Evolutionary conservation across 2,888 invertebrate species (phyloP).

Genomic region (Megastigmus dorsalis): DNA sequence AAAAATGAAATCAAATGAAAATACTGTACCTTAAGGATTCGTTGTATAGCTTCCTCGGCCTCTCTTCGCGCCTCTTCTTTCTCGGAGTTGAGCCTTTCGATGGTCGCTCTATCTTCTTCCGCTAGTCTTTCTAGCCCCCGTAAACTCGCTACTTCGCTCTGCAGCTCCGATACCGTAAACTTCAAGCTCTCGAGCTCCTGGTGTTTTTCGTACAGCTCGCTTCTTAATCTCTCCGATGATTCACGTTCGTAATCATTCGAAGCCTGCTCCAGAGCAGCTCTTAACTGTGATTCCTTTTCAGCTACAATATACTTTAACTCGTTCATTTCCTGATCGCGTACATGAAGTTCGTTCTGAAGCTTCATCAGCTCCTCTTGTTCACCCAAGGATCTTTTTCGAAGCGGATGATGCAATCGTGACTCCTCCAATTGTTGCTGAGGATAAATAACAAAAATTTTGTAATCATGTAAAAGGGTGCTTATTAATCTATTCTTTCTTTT

Average conservation of each 20-base stretch:
- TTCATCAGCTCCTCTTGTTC: conserved; percentile 63
- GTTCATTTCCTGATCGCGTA: conserved; percentile 64
- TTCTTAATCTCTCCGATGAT: conserved; percentile 58
- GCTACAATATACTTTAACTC: conserved; percentile 62
- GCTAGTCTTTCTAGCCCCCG: conserved; percentile 57
- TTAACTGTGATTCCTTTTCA: conserved; percentile 64
- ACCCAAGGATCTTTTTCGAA: conserved; percentile 46
- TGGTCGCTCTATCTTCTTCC: conserved; percentile 56
- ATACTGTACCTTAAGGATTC: conserved; percentile 40
- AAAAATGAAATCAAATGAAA: too few species aligned
- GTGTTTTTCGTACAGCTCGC: conserved; percentile 62
- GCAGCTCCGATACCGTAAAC: conserved; percentile 55
- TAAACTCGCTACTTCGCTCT: conserved; percentile 58
- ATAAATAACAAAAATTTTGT: background rate
- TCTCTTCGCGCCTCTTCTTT: conserved; percentile 61
- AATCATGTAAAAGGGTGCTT: background rate
- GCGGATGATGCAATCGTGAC: background rate
- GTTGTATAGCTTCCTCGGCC: conserved; percentile 58
- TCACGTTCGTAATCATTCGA: conserved; percentile 61
- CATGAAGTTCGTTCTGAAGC: conserved; percentile 64
- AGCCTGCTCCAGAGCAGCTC: conserved; percentile 60
- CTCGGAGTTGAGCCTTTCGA: conserved; percentile 60
- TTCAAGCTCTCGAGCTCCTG: conserved; percentile 62
- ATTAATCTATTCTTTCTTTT: too few species aligned
- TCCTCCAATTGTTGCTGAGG: conserved; percentile 19